Base-by-base conservation (phyloP, 2,888 invertebrate genomes). In the Ophion costatus region DNA sequence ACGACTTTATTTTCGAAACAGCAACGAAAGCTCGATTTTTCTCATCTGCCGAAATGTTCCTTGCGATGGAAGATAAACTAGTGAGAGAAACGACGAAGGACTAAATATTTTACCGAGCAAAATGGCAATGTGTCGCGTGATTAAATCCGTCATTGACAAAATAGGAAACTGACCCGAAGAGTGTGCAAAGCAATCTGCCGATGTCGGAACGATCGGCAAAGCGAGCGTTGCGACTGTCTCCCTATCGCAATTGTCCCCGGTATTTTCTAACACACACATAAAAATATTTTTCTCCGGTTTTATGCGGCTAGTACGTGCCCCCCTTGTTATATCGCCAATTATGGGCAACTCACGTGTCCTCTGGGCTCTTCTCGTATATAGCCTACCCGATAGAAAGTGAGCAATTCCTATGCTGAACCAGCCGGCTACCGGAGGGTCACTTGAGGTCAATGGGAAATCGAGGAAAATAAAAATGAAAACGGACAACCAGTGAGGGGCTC, bases 261-360 rank as follows among this genome's bases (percentile, higher is more conserved):
- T 63, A 22, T 63, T 24, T 63, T 56, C 51, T 10, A 20, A 45
- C 38, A 24, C 17, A 45, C 14, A 42, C 20, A 20, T 29, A 45
- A 14, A 66, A 76, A 71, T 63, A 56, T 70, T 71, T 64, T 76
- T 64, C 81, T 70, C 20, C 56, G 57, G 69, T 51, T 78, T 71
- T 79, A 59, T 73, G 77, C 82, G 51, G 24, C 66, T 42, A 51
- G 82, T 69, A 78, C 78, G 78, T 78, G 67, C 73, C 71, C 61
- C 33, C 33, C n/a, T 42, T 45, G 78, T 74, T 78, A 69, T 82
- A 78, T 29, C 73, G 67, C 78, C 74, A 74, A 82, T 82, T 82
- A 82, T 82, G 78, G 74, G 24, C 73, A 82, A 61, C 73, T 82
- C 78, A 74, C 78, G 78, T 78, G 82, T 45, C 74, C 67, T 51